A percentile compares a stretch with the other conserved stretches of the same genome.
Evolutionary conservation across 2,113 vertebrate species (phyloP).

Genomic region (Motacilla tschutschensis): DNA sequence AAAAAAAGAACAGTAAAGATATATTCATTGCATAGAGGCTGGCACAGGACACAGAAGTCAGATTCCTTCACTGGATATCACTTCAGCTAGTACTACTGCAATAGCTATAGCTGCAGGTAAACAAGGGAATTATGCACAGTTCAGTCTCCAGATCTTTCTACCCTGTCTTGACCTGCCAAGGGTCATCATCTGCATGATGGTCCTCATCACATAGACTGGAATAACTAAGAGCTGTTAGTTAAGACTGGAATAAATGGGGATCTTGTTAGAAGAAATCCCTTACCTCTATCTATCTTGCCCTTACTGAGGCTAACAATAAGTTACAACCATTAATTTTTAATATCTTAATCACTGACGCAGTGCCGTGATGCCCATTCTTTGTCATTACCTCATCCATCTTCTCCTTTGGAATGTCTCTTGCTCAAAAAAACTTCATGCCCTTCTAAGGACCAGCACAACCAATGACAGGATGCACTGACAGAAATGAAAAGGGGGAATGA

Average conservation of each 20-base stretch:
- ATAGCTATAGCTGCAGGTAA: neutral
- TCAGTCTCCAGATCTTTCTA: neutral
- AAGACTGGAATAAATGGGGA: neutral
- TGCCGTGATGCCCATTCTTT: neutral
- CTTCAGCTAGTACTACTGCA: neutral
- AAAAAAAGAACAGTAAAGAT: neutral
- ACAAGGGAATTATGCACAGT: neutral
- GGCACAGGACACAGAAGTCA: neutral
- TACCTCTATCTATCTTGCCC: neutral
- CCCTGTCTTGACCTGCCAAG: rapidly evolving
- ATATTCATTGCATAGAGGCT: neutral
- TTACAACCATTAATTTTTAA: neutral
- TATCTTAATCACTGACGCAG: neutral
- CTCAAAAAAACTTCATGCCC: neutral
- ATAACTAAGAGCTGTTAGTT: neutral
- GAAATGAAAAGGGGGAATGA: neutral
- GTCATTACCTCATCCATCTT: neutral
- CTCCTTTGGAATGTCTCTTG: neutral
- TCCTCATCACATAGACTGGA: neutral
- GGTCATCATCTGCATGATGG: neutral
- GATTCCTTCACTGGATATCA: neutral
- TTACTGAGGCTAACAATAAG: neutral
- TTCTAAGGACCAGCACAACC: neutral
- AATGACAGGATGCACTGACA: neutral
- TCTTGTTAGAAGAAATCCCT: neutral